Evolutionary conservation across 1,140 invertebrate genomes (phyloP).

Genomic region (Nasonia longicornis): DNA sequence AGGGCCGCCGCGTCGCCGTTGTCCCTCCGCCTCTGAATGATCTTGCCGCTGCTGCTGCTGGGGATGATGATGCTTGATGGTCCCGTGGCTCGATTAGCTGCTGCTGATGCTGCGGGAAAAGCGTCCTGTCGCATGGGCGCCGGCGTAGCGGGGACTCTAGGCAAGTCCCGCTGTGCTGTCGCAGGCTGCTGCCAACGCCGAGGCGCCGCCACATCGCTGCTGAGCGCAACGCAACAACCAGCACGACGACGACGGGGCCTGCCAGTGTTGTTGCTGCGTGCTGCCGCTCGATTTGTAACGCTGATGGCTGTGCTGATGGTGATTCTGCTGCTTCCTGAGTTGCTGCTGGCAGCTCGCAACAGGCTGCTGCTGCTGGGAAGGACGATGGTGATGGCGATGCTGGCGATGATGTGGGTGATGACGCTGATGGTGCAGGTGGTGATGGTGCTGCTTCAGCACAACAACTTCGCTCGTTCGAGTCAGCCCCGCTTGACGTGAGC

Average conservation of each 20-base stretch:
- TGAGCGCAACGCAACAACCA: neutral
- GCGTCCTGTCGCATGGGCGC: constrained; percentile 63
- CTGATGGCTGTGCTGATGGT: neutral
- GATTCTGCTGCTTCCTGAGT: neutral
- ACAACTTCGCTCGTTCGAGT: constrained; percentile 34
- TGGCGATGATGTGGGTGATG: neutral
- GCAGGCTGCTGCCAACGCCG: constrained; percentile 24
- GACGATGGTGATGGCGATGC: neutral
- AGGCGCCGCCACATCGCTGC: constrained; percentile 45
- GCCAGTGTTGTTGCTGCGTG: neutral
- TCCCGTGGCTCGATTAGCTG: constrained; percentile 52
- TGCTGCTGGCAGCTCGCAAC: neutral
- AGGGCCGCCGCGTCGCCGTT: constrained; percentile 5
- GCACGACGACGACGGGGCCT: constrained; percentile 4
- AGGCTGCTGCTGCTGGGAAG: neutral
- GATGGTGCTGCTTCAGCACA: neutral
- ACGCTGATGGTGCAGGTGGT: neutral
- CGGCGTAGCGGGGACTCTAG: constrained; percentile 56
- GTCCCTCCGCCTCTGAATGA: neutral
- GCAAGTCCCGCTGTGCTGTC: constrained; percentile 54
- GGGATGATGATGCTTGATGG: constrained; percentile 19
- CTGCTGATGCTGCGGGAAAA: constrained; percentile 45
- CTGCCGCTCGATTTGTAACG: neutral
- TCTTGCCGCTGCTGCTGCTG: constrained; percentile 6
- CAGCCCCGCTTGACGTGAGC: constrained; percentile 47